phyloP scores from a whole-genome alignment of 2,113 vertebrate genomes.

The Lophura nycthemera region DNA sequence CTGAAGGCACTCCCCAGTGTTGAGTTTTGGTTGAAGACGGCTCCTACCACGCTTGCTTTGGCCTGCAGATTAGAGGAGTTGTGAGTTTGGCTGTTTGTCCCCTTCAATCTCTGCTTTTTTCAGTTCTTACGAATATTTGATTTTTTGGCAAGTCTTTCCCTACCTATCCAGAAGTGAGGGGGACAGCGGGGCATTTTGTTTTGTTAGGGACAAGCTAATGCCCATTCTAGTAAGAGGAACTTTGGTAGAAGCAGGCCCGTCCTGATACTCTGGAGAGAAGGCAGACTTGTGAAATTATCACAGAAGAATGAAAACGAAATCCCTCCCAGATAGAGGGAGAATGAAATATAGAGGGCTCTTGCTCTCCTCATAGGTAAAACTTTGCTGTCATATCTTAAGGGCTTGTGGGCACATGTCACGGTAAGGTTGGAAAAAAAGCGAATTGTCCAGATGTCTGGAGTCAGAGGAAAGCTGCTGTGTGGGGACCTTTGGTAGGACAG shows the following conservation, averaged over 20 bases:
- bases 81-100: not conserved
- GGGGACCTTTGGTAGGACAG: not conserved
- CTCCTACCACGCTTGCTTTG: not conserved
- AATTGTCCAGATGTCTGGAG: not conserved
- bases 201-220: not conserved
- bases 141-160: not conserved
- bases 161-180: not conserved
- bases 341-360: not conserved
- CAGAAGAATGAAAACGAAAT: not conserved
- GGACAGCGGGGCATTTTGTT: not conserved
- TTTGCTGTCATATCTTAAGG: not conserved
- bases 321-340: not conserved
- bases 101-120: not conserved
- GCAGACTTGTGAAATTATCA: not conserved
- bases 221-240: rapidly evolving
- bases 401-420: not conserved
- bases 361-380: not conserved
- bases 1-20: not conserved
- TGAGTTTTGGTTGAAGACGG: not conserved
- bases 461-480: not conserved
- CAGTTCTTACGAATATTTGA: not conserved
- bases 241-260: not conserved
- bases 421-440: not conserved
- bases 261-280: not conserved
- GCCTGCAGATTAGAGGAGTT: not conserved